Percentiles rank a stretch among this genome's conserved stretches.
These are phyloP conservation scores for Columba livia DNA, from an alignment of 2,113 vertebrate species.

Conservation along the genomic window DNA sequence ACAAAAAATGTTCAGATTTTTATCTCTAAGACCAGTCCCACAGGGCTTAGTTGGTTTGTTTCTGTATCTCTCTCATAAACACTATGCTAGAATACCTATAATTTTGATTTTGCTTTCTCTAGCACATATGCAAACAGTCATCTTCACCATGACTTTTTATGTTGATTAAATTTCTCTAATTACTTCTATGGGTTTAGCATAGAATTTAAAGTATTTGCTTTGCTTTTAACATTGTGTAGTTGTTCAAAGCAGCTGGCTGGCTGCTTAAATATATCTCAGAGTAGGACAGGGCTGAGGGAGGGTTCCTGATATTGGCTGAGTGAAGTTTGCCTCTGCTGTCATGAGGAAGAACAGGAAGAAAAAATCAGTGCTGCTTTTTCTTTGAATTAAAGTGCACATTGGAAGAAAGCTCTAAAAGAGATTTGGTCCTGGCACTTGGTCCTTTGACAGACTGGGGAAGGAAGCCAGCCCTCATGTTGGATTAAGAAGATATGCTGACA, in stretches of 20 bases:
- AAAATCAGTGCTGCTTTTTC: background rate
- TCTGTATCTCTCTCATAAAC: background rate
- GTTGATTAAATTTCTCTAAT: background rate
- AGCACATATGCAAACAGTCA: background rate
- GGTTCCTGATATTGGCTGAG: background rate
- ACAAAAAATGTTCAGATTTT: background rate
- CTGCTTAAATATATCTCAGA: background rate
- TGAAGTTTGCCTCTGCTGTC: background rate
- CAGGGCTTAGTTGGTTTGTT: background rate
- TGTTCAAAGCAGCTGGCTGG: background rate
- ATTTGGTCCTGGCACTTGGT: background rate
- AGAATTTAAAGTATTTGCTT: background rate
- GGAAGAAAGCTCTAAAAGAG: background rate
- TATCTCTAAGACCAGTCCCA: background rate
- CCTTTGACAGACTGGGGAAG: background rate
- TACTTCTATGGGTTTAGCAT: background rate
- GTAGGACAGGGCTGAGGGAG: background rate
- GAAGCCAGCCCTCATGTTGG: background rate
- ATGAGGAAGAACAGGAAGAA: background rate
- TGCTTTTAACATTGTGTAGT: background rate
- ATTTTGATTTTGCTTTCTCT: background rate
- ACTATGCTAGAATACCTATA: background rate
- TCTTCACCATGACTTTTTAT: background rate
- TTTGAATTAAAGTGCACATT: background rate
- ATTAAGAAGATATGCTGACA: background rate